Evolutionary conservation across 2,888 invertebrate genomes (phyloP).

Genomic region (Drosophila villosipedis): DNA sequence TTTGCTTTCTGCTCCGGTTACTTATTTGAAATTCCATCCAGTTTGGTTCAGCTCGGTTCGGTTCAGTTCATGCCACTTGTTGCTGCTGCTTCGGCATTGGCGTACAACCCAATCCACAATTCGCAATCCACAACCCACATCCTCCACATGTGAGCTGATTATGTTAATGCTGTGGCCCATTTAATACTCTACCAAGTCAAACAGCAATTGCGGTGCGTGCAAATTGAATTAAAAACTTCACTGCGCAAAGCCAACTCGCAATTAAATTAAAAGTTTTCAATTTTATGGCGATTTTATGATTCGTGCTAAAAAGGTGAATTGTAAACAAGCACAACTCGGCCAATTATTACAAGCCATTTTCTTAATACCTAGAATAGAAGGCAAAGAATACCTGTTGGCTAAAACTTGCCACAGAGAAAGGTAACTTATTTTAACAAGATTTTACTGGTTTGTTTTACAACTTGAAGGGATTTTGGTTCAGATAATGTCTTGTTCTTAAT

Average conservation of each 20-base stretch:
- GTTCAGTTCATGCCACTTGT: slow-evolving; percentile 20
- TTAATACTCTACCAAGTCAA: slow-evolving; percentile 69
- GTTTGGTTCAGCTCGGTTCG: slow-evolving; percentile 14
- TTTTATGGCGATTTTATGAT: slow-evolving; percentile 71
- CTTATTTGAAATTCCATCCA: slow-evolving; percentile 58
- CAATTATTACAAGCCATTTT: slow-evolving; percentile 13
- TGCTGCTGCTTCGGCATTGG: slow-evolving; percentile 17
- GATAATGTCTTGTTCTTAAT: neutral
- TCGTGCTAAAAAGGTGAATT: slow-evolving; percentile 34
- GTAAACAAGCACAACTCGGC: slow-evolving; percentile 9
- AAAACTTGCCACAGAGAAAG: neutral
- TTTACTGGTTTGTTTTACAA: neutral
- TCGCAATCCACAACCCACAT: neutral
- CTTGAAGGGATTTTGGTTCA: neutral
- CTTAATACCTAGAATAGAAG: neutral
- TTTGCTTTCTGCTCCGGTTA: slow-evolving; percentile 27
- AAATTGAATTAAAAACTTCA: slow-evolving; percentile 72
- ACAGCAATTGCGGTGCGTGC: slow-evolving; percentile 56
- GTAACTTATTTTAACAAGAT: neutral
- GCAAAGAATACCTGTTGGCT: neutral
- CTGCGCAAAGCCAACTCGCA: slow-evolving; percentile 46
- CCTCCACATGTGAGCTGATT: slow-evolving; percentile 71
- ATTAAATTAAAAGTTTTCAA: slow-evolving; percentile 77
- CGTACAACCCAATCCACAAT: slow-evolving; percentile 7
- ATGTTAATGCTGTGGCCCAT: slow-evolving; percentile 69